Conservation (phyloP, 2,113 vertebrate species). For the Austrofundulus limnaeus region DNA sequence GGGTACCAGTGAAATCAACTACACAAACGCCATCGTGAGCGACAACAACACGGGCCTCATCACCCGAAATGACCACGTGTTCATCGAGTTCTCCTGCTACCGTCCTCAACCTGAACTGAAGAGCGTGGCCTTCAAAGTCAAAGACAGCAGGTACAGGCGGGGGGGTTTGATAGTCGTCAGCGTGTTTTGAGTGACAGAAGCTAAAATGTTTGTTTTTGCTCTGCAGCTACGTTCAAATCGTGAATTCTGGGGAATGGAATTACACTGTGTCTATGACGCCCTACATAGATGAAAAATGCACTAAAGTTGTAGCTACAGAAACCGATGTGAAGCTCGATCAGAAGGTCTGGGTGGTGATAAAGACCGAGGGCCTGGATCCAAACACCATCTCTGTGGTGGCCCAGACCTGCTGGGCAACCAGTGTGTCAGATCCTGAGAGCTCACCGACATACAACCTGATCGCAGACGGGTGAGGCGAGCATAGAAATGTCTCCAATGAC, state of each 20-base stretch:
- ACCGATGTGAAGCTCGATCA: conserved; percentile 18
- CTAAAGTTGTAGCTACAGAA: not conserved
- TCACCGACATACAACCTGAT: conserved; percentile 29
- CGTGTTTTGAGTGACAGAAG: not conserved
- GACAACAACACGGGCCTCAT: not conserved
- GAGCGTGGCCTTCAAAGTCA: conserved; percentile 24
- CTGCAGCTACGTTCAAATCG: conserved; percentile 17
- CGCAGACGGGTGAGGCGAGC: conserved; percentile 14
- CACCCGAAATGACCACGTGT: not conserved
- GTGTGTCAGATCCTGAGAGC: not conserved
- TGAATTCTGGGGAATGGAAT: conserved; percentile 13
- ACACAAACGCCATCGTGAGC: not conserved
- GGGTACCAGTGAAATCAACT: not conserved
- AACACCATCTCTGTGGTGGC: conserved; percentile 7
- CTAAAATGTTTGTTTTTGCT: not conserved
- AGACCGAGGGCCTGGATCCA: conserved; percentile 18
- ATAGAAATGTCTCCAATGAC: not conserved
- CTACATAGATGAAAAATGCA: not conserved
- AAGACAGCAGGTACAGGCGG: conserved; percentile 21
- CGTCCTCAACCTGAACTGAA: conserved; percentile 8
- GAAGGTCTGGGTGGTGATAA: conserved; percentile 44
- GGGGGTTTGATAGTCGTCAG: fast-evolving
- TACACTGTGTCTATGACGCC: conserved; percentile 41
- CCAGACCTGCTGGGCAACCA: conserved; percentile 38
- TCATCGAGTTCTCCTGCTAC: conserved; percentile 41